A percentile compares a stretch with the other conserved stretches of the same genome.
phyloP scores from a whole-genome alignment of 1,140 invertebrate species.

The Neodiprion lecontei region DNA sequence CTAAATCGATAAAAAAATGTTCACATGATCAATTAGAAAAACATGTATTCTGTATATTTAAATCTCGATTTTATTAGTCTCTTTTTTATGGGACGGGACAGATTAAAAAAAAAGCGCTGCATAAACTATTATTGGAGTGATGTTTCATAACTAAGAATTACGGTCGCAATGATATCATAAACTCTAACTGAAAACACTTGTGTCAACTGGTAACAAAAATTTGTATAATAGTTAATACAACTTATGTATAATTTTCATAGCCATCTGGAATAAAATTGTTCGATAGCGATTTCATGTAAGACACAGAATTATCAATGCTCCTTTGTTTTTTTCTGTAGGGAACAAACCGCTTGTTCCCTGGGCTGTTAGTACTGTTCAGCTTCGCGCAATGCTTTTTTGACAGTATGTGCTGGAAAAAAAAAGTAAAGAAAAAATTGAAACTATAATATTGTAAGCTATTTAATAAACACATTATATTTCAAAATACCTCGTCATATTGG shows the following conservation, averaged over 20 bases:
- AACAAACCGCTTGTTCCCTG: constrained; percentile 43
- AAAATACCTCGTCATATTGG: constrained; percentile 54
- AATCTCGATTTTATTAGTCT: too few relatives aligned
- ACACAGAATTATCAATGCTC: neutral
- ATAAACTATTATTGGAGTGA: too few relatives aligned
- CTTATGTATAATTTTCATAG: constrained; percentile 36
- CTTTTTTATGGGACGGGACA: too few relatives aligned
- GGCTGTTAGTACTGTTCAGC: constrained; percentile 42
- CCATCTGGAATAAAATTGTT: constrained; percentile 54
- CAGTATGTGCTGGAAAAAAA: constrained; percentile 50
- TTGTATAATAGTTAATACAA: neutral
- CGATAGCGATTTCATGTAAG: constrained; percentile 31
- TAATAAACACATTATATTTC: constrained; percentile 17
- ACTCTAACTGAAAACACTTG: too few relatives aligned
- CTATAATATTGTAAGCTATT: constrained; percentile 8
- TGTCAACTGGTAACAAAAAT: neutral
- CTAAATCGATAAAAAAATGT: too few relatives aligned
- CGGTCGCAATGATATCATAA: too few relatives aligned
- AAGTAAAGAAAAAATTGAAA: neutral
- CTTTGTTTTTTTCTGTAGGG: constrained; percentile 53
- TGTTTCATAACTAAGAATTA: too few relatives aligned
- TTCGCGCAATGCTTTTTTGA: constrained; percentile 54
- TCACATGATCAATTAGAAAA: too few relatives aligned
- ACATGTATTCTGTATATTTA: too few relatives aligned
- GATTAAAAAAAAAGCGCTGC: too few relatives aligned